Evolutionary conservation across 1,140 invertebrate species (phyloP), one percentile per base, ranked within the genome.

Genomic region (Rhyzopertha dominica): DNA sequence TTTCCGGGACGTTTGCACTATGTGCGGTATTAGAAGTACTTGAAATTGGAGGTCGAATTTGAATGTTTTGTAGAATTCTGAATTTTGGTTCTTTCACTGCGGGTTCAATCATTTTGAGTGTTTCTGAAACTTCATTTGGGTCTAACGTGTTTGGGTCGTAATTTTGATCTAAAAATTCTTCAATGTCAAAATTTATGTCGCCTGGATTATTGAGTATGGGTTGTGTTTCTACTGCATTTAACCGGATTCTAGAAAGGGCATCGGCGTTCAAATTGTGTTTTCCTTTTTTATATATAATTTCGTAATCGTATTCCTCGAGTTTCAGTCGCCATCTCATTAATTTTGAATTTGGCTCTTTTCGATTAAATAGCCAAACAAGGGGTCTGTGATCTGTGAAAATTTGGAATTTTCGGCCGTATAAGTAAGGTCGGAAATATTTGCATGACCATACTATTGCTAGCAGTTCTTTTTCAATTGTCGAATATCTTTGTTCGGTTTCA

Each of bases 251-350:
- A 2, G 42, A 32, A 51, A 61, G 39, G 7, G 54, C 54, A 43
- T 59, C 48, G 8, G 54, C 43, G 4, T 4, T 43, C 10, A 36
- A 17, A 31, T 61, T 58, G 1, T 53, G 28, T 46, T 49, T 56
- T 4, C 53, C 51, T 24, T 43, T 51, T 34, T 43, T 54, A 35
- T 56, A 51, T 5, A 48, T 22, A 10, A 61, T 51, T 28, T 45
- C 24, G 18, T 29, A 45, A 28, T 45, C 43, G 10, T 30, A 20
- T 41, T 61, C 56, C 24, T 49, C 41, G 19, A 53, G 35, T 18
- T 49, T 3, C 22, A 45, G 24, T 26, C 34, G 23, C 69, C 66
- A 72, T 36, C 65, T 43, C 0, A 47, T 28, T 25, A 54, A 28
- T 42, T 42, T 32, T 9, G 14, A 37, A 37, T 42, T 47, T 7